phyloP scores from a whole-genome alignment of 1,140 invertebrate species.

The Diorhabda sublineata region DNA sequence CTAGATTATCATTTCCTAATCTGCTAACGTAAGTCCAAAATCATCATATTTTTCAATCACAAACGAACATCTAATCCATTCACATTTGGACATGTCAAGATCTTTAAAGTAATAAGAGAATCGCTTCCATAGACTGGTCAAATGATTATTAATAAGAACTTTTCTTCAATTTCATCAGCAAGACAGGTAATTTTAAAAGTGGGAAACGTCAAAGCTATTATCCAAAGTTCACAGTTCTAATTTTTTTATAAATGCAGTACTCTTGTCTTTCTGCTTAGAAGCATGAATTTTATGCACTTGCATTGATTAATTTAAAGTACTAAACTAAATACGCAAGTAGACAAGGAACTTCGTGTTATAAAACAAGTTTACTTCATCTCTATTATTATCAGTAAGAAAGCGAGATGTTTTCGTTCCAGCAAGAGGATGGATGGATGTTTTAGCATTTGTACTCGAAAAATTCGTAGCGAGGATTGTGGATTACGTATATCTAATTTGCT shows the following conservation, averaged over 20 bases:
- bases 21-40: no score
- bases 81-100: background rate
- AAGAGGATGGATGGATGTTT: no score
- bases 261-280: slow-evolving; percentile 9
- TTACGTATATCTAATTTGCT: slow-evolving; percentile 3
- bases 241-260: background rate
- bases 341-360: background rate
- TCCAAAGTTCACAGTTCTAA: no score
- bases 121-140: slow-evolving; percentile 21
- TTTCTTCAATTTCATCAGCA: slow-evolving; percentile 29
- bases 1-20: no score
- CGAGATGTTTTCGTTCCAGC: no score
- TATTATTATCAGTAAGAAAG: background rate
- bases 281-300: slow-evolving; percentile 20
- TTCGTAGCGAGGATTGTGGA: slow-evolving; percentile 4
- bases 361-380: slow-evolving; percentile 1
- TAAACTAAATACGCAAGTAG: background rate
- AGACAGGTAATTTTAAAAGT: slow-evolving; percentile 7
- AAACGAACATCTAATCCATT: slow-evolving; percentile 3
- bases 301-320: slow-evolving; percentile 1
- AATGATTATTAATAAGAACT: slow-evolving; percentile 28
- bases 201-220: no score
- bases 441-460: background rate
- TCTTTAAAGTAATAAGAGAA: slow-evolving; percentile 28
- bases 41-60: no score